These are phyloP conservation scores for Zosterops lateralis DNA, from an alignment of 2,113 vertebrate species.

Conservation along the genomic window DNA sequence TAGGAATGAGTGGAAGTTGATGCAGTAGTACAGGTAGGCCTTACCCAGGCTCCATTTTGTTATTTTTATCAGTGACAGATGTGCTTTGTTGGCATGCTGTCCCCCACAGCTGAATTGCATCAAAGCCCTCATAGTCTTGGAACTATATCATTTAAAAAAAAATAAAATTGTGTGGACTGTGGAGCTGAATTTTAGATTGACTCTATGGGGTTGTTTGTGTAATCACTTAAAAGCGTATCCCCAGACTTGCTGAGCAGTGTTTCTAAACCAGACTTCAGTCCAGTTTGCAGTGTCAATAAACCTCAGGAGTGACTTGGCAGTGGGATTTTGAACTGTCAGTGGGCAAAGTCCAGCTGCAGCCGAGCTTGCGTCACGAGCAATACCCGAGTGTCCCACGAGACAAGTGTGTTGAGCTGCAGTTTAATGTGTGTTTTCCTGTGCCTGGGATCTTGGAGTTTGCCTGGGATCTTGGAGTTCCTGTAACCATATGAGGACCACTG, in stretches of 20 bases:
- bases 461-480: background rate
- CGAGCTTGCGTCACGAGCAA: fast-evolving
- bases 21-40: conserved; percentile 19
- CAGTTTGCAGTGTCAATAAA: conserved; percentile 35
- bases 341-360: background rate
- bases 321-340: background rate
- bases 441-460: background rate
- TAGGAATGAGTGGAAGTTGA: conserved; percentile 29
- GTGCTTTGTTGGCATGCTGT: conserved; percentile 27
- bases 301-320: background rate
- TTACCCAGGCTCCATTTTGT: conserved; percentile 46
- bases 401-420: background rate
- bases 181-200: background rate
- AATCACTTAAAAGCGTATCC: background rate
- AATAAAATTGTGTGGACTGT: background rate
- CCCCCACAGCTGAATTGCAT: conserved; percentile 21
- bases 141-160: background rate
- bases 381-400: background rate
- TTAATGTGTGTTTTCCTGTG: background rate
- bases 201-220: background rate
- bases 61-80: conserved; percentile 52
- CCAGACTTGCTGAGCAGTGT: conserved; percentile 4
- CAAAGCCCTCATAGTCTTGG: background rate
- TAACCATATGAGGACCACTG: fast-evolving
- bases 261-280: background rate